Evolutionary conservation across 2,113 vertebrate species (phyloP).

Genomic region (Pardalotus punctatus): DNA sequence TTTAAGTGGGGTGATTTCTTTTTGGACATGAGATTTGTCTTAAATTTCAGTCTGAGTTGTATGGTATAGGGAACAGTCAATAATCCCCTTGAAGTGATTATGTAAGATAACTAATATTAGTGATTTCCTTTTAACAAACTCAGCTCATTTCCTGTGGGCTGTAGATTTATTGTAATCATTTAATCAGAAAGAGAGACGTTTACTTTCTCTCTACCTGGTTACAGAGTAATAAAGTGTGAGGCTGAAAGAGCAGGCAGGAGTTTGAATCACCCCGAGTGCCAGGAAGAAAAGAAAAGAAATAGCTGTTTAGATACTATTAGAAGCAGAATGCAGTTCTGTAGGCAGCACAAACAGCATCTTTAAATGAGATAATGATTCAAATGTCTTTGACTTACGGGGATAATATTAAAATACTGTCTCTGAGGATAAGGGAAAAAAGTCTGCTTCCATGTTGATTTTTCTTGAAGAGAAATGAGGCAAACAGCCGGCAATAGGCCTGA

Average conservation of each 20-base stretch:
- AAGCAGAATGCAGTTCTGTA: not conserved
- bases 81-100: not conserved
- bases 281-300: not conserved
- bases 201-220: not conserved
- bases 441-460: not conserved
- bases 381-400: not conserved
- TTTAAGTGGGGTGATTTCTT: not conserved
- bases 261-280: not conserved
- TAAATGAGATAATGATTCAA: not conserved
- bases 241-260: not conserved
- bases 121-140: slow-evolving; percentile 17
- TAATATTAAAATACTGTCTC: not conserved
- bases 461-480: not conserved
- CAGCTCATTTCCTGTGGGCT: not conserved
- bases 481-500: not conserved
- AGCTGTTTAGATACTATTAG: not conserved
- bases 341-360: not conserved
- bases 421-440: not conserved
- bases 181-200: not conserved
- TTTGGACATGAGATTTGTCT: not conserved
- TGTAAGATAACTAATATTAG: not conserved
- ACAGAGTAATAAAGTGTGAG: not conserved
- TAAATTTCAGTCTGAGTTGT: not conserved
- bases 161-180: not conserved
- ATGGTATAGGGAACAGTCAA: not conserved